A percentile compares a stretch with the other conserved stretches of the same genome.
Conservation (phyloP, 2,888 invertebrate genomes). For the Philaethria dido region DNA sequence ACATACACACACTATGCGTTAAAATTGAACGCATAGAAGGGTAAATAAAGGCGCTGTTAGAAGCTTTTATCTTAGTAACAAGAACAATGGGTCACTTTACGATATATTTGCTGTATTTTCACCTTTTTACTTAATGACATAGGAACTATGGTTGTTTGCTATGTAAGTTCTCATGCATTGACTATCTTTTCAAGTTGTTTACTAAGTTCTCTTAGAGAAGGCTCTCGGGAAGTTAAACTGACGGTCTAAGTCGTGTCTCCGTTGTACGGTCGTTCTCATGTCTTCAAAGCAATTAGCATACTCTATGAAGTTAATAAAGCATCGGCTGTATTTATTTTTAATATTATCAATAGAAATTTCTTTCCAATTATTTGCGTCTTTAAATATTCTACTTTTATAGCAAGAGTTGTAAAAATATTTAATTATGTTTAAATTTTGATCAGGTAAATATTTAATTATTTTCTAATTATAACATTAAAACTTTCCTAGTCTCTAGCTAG, state of each 20-base stretch:
- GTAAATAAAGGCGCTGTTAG: slow-evolving; percentile 35
- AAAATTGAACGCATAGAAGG: slow-evolving; percentile 11
- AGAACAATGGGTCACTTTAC: slow-evolving; percentile 34
- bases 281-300: slow-evolving; percentile 64
- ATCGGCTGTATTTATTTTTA: neutral
- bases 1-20: neutral
- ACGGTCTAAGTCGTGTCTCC: slow-evolving; percentile 45
- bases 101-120: slow-evolving; percentile 13
- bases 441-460: too few relatives aligned
- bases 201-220: slow-evolving; percentile 45
- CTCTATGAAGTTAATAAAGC: slow-evolving; percentile 49
- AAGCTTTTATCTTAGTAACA: slow-evolving; percentile 38
- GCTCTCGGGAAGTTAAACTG: slow-evolving; percentile 52
- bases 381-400: too few relatives aligned
- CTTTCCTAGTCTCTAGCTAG: too few relatives aligned
- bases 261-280: slow-evolving; percentile 50
- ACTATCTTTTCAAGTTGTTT: slow-evolving; percentile 49
- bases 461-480: too few relatives aligned
- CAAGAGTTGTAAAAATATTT: too few relatives aligned
- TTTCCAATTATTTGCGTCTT: too few relatives aligned
- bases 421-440: too few relatives aligned
- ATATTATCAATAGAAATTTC: too few relatives aligned
- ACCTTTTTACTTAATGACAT: slow-evolving; percentile 4
- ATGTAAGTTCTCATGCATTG: slow-evolving; percentile 43
- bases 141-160: slow-evolving; percentile 7